Evolutionary conservation across 2,797 vertebrate genomes (phyloP), one percentile per base, ranked within the genome.

Genomic region (Mionectes olivaceus): DNA sequence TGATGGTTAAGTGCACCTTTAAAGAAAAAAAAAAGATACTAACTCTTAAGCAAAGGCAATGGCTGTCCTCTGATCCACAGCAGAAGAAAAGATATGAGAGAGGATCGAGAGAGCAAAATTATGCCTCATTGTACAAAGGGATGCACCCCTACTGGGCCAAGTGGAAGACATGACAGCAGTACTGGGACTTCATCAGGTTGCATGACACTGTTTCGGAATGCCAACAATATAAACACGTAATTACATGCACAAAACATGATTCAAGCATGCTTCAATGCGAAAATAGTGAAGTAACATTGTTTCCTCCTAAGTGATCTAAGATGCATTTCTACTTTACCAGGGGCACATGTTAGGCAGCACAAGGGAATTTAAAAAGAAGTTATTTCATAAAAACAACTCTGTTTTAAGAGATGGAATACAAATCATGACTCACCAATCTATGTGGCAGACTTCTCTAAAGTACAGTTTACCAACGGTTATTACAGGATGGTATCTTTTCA

Each of bases 221-320:
- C 23, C 64, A 89, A 43, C 53, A 57, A 44, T 53, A 60, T 60
- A 76, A 94, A 92, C 60, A 86, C 43, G 22, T 73, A 81, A 73
- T 68, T 70, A 67, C 93, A 87, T 94, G 96, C 96, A 96, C 30
- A 87, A 43, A 46, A 79, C 21, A 39, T 64, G 53, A 63, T 25
- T 78, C 80, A 88, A 81, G 79, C 96, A 96, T 96, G 96, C 95
- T 73, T 94, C 68, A 57, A 63, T 90, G 79, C 83, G 18, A 82
- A 83, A 70, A 89, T 8, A 35, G 37, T 19, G 41, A 90, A 57
- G 27, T 69, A 69, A 86, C 63, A 53, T 5, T 49, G 50, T 80
- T 91, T 87, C 55, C 60, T 87, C 79, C 55, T 78, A 57, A 57
- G 47, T 79, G 33, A 81, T 67, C 30, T 79, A 75, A 79, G 77